These are phyloP conservation scores for Andricus curvator DNA, from an alignment of 2,888 invertebrate species.

Conservation along the genomic window DNA sequence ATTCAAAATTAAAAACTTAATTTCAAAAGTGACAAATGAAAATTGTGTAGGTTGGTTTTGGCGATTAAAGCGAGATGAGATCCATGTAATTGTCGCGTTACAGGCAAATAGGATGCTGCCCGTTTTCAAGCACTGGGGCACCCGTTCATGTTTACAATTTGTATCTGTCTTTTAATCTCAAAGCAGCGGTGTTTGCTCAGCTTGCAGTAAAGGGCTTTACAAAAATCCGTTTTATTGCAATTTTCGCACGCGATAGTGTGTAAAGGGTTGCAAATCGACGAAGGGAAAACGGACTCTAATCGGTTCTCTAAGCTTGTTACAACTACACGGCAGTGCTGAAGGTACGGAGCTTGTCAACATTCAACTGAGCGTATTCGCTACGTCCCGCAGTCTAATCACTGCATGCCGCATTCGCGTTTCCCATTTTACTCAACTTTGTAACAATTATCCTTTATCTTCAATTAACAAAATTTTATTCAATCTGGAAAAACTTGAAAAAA, in stretches of 20 bases:
- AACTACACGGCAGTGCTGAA: constrained; percentile 73
- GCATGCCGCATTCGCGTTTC: constrained; percentile 71
- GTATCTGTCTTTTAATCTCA: constrained; percentile 2
- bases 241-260: not conserved
- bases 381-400: constrained; percentile 76
- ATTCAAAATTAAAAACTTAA: not conserved
- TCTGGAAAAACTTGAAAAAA: not conserved
- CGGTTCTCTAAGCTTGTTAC: constrained; percentile 71
- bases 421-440: not conserved
- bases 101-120: constrained; percentile 15
- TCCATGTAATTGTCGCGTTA: constrained; percentile 29
- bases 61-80: not conserved
- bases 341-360: constrained; percentile 75
- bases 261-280: not conserved
- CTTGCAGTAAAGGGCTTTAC: not conserved
- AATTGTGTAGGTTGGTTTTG: not conserved
- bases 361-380: constrained; percentile 75
- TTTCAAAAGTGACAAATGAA: not conserved
- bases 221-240: constrained; percentile 9
- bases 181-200: not conserved
- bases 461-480: not conserved
- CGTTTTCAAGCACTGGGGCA: not conserved
- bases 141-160: constrained; percentile 6
- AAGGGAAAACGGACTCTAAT: constrained; percentile 22
- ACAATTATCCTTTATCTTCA: not conserved